These are phyloP conservation scores for Irena cyanogastra DNA, from an alignment of 2,113 vertebrate species.

Conservation along the genomic window DNA sequence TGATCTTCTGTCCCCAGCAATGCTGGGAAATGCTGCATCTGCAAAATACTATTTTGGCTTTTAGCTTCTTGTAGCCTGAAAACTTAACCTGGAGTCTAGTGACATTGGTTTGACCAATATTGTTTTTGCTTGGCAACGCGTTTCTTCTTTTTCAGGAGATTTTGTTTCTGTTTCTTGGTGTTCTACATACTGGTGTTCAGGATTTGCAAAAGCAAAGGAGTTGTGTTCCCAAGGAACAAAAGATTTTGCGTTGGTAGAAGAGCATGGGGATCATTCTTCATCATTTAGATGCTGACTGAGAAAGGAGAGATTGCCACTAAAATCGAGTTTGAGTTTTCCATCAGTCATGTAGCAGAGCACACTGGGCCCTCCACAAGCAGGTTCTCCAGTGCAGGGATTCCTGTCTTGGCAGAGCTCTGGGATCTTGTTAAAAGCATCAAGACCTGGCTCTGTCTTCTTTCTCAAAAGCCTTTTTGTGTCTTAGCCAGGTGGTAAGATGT, in stretches of 20 bases:
- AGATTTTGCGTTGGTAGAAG: not conserved
- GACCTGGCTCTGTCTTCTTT: not conserved
- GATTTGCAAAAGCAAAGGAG: not conserved
- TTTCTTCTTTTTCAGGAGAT: not conserved
- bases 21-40: not conserved
- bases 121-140: not conserved
- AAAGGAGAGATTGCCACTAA: not conserved
- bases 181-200: not conserved
- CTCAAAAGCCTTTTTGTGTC: not conserved
- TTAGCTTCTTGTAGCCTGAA: not conserved
- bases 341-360: fast-evolving
- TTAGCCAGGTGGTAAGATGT: not conserved
- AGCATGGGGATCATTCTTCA: not conserved
- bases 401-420: not conserved
- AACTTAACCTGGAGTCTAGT: not conserved
- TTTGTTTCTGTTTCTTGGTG: not conserved
- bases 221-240: not conserved
- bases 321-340: not conserved
- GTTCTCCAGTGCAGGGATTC: not conserved
- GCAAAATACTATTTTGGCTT: not conserved
- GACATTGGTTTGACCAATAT: not conserved
- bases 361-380: not conserved
- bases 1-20: not conserved
- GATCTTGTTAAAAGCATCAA: not conserved
- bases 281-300: not conserved